Evolutionary conservation across 2,113 vertebrate species (phyloP).

Genomic region (Tonatia bakeri): DNA sequence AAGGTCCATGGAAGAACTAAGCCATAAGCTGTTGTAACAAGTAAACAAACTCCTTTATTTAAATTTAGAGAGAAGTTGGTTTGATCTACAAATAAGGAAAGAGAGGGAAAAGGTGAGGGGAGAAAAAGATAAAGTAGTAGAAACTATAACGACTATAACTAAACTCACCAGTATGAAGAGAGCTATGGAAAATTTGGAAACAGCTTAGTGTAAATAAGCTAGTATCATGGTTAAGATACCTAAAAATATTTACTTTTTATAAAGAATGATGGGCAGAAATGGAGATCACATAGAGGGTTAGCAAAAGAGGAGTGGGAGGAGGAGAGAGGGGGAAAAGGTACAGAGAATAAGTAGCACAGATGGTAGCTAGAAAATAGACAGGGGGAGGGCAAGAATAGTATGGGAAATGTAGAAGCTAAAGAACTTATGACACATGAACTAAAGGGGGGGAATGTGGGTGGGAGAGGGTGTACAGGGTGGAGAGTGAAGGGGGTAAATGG

Average conservation of each 20-base stretch:
- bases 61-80: neutral
- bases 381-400: too few species aligned
- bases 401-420: too few species aligned
- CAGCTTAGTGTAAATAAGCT: neutral
- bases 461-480: too few species aligned
- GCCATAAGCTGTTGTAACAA: neutral
- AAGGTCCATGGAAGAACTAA: constrained; percentile 26
- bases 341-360: too few species aligned
- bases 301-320: too few species aligned
- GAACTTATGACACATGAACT: too few species aligned
- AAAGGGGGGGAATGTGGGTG: too few species aligned
- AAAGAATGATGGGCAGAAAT: neutral
- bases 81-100: neutral
- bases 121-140: neutral
- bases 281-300: too few species aligned
- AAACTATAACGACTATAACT: neutral
- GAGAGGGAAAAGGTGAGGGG: neutral
- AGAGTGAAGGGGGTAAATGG: too few species aligned
- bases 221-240: neutral
- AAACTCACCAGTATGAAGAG: neutral
- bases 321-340: too few species aligned
- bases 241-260: neutral
- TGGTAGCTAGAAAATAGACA: too few species aligned
- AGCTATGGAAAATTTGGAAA: neutral
- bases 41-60: neutral